Evolutionary conservation across 1,140 invertebrate species (phyloP).

Genomic region (Oryzaephilus surinamensis): DNA sequence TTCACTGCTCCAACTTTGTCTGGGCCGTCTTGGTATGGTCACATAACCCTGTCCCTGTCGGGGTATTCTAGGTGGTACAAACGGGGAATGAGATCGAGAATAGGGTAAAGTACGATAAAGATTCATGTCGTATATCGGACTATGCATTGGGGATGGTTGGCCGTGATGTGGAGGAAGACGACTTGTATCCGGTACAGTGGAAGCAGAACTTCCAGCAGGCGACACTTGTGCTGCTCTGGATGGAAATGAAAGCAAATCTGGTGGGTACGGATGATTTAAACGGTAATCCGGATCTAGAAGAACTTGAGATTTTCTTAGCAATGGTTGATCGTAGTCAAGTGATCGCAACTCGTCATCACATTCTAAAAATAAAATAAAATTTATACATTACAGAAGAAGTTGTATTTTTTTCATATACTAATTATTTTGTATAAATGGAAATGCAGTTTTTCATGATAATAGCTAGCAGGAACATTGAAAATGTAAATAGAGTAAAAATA

Average conservation of each 20-base stretch:
- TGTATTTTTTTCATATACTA: too few relatives aligned
- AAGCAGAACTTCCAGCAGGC: slow-evolving; percentile 60
- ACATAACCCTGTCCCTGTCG: slow-evolving; percentile 63
- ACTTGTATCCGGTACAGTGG: slow-evolving; percentile 58
- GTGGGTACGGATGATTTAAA: slow-evolving; percentile 55
- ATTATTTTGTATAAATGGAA: too few relatives aligned
- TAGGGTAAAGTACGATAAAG: slow-evolving; percentile 58
- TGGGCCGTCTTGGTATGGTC: slow-evolving; percentile 70
- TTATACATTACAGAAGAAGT: too few relatives aligned
- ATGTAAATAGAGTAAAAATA: too few relatives aligned
- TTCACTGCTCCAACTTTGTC: slow-evolving; percentile 66
- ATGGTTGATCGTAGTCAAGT: slow-evolving; percentile 41
- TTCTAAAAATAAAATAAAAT: too few relatives aligned
- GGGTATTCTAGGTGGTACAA: slow-evolving; percentile 36
- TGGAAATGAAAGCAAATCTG: slow-evolving; percentile 66
- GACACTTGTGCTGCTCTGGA: slow-evolving; percentile 50
- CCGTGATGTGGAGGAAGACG: slow-evolving; percentile 43
- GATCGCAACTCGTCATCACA: slow-evolving; percentile 52
- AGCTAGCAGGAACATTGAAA: too few relatives aligned
- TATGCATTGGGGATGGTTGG: slow-evolving; percentile 41
- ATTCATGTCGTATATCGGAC: slow-evolving; percentile 44
- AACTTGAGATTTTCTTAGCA: slow-evolving; percentile 30
- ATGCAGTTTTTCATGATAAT: too few relatives aligned
- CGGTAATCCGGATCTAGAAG: slow-evolving; percentile 42
- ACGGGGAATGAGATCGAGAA: slow-evolving; percentile 61